Evolutionary conservation across 2,113 vertebrate genomes (phyloP).

Genomic region (Neolamprologus sp.): DNA sequence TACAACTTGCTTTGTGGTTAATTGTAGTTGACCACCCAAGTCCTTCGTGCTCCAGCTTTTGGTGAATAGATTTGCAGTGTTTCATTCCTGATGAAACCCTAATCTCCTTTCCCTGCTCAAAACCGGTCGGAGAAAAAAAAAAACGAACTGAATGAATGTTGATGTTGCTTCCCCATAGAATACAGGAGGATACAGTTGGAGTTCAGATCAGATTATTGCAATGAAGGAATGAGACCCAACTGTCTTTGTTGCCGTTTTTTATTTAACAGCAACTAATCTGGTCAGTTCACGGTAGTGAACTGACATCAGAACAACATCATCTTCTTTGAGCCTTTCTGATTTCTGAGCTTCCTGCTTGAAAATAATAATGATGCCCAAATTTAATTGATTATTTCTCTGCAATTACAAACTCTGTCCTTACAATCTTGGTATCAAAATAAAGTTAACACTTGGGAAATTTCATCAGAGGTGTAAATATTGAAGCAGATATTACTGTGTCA

Average conservation of each 20-base stretch:
- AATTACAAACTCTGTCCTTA: neutral
- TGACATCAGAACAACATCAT: neutral
- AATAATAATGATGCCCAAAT: neutral
- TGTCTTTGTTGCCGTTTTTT: neutral
- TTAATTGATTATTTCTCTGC: neutral
- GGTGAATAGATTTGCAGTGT: neutral
- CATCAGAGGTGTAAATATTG: neutral
- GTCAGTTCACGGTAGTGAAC: neutral
- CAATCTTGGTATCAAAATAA: neutral
- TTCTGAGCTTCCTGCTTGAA: neutral
- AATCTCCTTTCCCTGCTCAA: neutral
- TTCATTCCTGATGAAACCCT: neutral
- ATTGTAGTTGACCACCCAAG: neutral
- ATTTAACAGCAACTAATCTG: neutral
- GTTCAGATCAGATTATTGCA: neutral
- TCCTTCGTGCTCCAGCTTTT: neutral
- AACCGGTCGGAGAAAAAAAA: rapidly evolving
- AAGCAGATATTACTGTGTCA: neutral
- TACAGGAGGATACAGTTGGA: neutral
- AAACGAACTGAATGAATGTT: neutral
- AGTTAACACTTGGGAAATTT: neutral
- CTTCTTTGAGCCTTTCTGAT: neutral
- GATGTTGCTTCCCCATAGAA: neutral
- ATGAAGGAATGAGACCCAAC: neutral
- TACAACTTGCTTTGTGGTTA: neutral